These are phyloP conservation scores for Drosophila melanica DNA, from an alignment of 1,140 invertebrate species.

Conservation along the genomic window DNA sequence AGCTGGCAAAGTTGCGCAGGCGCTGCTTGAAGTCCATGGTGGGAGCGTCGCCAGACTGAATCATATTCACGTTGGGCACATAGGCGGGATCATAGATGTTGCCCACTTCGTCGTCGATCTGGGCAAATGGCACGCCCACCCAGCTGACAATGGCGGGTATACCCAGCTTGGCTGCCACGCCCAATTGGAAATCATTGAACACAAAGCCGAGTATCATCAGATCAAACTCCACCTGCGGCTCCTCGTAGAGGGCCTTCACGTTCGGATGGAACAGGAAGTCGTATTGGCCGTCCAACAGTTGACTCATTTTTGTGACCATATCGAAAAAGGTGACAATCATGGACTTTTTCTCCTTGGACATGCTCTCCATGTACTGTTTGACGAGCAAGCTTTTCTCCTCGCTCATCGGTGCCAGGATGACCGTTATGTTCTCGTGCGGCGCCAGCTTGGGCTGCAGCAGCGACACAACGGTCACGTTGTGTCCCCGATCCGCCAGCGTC, in stretches of 20 bases:
- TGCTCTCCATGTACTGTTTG: slow-evolving; percentile 12
- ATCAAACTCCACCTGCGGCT: slow-evolving; percentile 46
- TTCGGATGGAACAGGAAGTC: slow-evolving; percentile 39
- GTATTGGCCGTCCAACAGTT: slow-evolving; percentile 30
- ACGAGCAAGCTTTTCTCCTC: not conserved
- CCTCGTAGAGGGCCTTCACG: slow-evolving; percentile 34
- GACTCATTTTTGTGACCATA: not conserved
- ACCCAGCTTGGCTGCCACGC: slow-evolving; percentile 54
- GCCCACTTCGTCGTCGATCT: slow-evolving; percentile 38
- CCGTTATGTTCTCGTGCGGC: slow-evolving; percentile 47
- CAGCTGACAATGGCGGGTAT: slow-evolving; percentile 49
- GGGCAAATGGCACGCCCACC: slow-evolving; percentile 32
- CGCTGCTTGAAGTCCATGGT: slow-evolving; percentile 34
- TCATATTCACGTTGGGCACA: slow-evolving; percentile 39
- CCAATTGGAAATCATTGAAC: slow-evolving; percentile 52
- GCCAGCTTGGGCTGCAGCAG: slow-evolving; percentile 25
- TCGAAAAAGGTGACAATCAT: slow-evolving; percentile 12
- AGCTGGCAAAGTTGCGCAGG: slow-evolving; percentile 29
- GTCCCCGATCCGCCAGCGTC: slow-evolving; percentile 49
- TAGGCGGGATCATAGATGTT: slow-evolving; percentile 52
- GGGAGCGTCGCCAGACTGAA: not conserved
- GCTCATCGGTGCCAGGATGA: slow-evolving; percentile 29
- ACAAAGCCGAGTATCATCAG: slow-evolving; percentile 49
- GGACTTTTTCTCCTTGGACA: slow-evolving; percentile 15
- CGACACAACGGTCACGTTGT: slow-evolving; percentile 61